These are phyloP conservation scores for Acromyrmex charruanus DNA, from an alignment of 1,140 invertebrate genomes.

Conservation along the genomic window DNA sequence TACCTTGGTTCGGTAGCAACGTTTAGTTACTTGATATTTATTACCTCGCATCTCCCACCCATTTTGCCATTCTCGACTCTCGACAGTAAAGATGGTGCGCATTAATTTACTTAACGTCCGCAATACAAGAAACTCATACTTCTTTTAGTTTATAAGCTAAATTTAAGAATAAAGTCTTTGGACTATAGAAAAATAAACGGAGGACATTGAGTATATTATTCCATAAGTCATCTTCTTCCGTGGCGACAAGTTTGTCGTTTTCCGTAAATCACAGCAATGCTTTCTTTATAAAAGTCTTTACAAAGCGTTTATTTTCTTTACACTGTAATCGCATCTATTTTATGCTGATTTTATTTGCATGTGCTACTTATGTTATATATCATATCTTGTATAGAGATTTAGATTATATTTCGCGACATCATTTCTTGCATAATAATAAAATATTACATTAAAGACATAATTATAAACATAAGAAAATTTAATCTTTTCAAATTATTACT, in stretches of 20 bases:
- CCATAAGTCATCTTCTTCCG: not conserved
- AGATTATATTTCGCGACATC: not conserved
- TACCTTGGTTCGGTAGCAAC: constrained; percentile 13
- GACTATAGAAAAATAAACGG: constrained; percentile 3
- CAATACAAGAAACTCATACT: constrained; percentile 8
- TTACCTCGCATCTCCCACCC: constrained; percentile 19
- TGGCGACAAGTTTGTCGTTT: constrained; percentile 38
- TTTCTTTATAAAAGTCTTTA: constrained; percentile 21
- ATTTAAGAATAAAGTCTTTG: constrained; percentile 38
- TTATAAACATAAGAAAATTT: not conserved
- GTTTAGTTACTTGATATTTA: constrained; percentile 46
- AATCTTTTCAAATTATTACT: not conserved
- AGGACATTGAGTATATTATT: constrained; percentile 32
- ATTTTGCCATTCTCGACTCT: constrained; percentile 37
- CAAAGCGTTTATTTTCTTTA: not conserved
- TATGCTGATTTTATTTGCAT: not conserved
- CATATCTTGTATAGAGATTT: not conserved
- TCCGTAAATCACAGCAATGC: constrained; percentile 17
- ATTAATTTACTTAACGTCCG: constrained; percentile 52
- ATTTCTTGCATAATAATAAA: not conserved
- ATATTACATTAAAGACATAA: not conserved
- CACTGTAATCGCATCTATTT: not conserved
- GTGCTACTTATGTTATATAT: not conserved
- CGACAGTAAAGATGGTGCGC: constrained; percentile 31
- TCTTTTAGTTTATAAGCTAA: constrained; percentile 27